Percentiles rank a stretch among this genome's conserved stretches.
Conservation (phyloP, 2,113 vertebrate genomes). For the Heterochromis multidens region DNA sequence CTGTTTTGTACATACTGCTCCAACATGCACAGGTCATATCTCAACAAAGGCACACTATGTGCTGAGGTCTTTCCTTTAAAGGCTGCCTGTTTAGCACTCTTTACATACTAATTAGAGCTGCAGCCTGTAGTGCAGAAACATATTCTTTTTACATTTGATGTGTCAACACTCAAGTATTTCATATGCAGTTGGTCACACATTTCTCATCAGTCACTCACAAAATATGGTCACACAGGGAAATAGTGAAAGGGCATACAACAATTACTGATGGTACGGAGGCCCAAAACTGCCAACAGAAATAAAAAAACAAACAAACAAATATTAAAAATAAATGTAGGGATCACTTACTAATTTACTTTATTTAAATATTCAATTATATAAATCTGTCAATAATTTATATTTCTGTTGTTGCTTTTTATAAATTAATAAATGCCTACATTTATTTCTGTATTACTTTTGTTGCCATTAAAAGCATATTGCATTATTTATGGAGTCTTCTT, state of each 20-base stretch:
- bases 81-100: not conserved
- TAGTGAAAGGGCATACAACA: accelerated
- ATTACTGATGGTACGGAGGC: not conserved
- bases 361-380: too few species aligned
- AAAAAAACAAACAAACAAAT: too few species aligned
- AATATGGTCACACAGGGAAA: not conserved
- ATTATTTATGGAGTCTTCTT: too few species aligned
- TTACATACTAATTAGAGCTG: not conserved
- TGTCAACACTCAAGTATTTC: not conserved
- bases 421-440: too few species aligned
- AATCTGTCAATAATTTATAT: too few species aligned
- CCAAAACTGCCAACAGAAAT: not conserved
- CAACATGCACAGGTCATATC: not conserved
- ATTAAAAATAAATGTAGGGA: not conserved
- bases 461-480: too few species aligned
- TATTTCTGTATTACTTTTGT: too few species aligned
- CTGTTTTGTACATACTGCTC: not conserved
- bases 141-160: not conserved
- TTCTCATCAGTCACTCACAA: not conserved
- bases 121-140: not conserved
- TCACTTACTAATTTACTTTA: too few species aligned
- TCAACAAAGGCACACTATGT: not conserved
- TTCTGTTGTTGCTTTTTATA: too few species aligned
- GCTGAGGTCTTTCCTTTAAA: not conserved
- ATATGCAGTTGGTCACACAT: not conserved